Conservation (phyloP, 1,140 invertebrate species). For the Doryteuthis pealeii region DNA sequence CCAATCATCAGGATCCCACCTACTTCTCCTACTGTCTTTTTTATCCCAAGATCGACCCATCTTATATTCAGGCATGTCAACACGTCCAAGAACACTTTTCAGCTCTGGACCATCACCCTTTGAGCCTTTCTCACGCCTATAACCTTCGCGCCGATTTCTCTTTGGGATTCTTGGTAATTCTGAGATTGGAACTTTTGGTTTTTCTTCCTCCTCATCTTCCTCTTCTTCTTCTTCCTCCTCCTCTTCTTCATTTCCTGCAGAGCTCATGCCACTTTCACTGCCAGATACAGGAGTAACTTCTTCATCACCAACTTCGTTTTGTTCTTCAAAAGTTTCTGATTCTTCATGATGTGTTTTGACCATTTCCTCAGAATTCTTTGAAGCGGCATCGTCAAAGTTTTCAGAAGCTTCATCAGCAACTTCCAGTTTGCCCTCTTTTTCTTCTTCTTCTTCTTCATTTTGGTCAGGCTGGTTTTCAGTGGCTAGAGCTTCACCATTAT, state of each 20-base stretch:
- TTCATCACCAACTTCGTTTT: neutral
- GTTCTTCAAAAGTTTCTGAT: neutral
- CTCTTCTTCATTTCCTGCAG: neutral
- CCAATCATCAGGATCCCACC: slow-evolving; percentile 17
- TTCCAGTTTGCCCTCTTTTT: neutral
- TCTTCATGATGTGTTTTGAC: neutral
- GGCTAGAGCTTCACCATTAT: no score
- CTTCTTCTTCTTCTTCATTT: neutral
- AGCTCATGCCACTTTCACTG: neutral
- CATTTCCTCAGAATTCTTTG: neutral
- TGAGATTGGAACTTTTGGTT: slow-evolving; percentile 21
- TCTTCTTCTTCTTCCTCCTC: neutral
- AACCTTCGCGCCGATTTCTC: slow-evolving; percentile 18
- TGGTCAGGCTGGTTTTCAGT: no score
- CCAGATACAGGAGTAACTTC: neutral
- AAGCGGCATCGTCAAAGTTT: neutral
- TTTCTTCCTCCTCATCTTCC: neutral
- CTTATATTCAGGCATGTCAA: slow-evolving; percentile 6
- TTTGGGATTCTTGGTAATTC: slow-evolving; percentile 21
- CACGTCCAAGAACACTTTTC: slow-evolving; percentile 3
- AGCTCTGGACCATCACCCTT: neutral
- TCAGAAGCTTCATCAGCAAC: neutral
- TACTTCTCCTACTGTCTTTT: slow-evolving; percentile 14
- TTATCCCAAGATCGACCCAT: neutral
- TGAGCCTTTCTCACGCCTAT: neutral